Base-by-base conservation (phyloP, 2,113 vertebrate genomes). In the Oncorhynchus kisutch region DNA sequence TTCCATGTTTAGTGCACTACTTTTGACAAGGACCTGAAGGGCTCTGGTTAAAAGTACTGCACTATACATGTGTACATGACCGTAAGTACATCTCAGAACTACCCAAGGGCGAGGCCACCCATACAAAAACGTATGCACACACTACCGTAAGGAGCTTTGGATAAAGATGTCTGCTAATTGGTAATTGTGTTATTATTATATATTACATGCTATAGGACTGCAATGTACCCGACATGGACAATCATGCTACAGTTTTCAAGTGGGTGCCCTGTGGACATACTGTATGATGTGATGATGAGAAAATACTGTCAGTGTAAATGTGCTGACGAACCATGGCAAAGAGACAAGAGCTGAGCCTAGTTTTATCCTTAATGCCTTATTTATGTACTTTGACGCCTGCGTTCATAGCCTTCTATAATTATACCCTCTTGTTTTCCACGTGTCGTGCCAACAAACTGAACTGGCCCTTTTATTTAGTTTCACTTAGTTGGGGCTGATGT, bases 351-450 rank as follows among this genome's bases (percentile, higher is more conserved):
- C n/a, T 62, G 27, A 64, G 11, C 59, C 72, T 25, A 62, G 24
- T 71, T 85, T 75, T 60, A 68, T 78, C 73, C 72, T 80, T 78
- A 88, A 85, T 86, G 79, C 81, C 76, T 84, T 80, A 78, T 87
- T 87, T 74, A 77, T 78, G 57, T 72, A 68, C 49, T 76, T 78
- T 78, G 76, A 85, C 75, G 79, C 74, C 76, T 77, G 82, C 81
- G 39, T 75, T 75, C 70, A 77, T 70, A 74, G 78, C 64, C 60
- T 81, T 54, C 57, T 39, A 67, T 85, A 78, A 87, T 81, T 85
- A 82, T 73, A 80, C 74, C 31, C 67, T 86, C 73, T 85, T 84
- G 77, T 84, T 91, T 88, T 89, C 79, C 83, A 84, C 25, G 62
- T 71, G 20, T 84, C 82, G 76, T 82, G 82, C 79, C 80, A 86